Evolutionary conservation across 2,888 invertebrate species (phyloP).

Genomic region (Choreutis nemorana): DNA sequence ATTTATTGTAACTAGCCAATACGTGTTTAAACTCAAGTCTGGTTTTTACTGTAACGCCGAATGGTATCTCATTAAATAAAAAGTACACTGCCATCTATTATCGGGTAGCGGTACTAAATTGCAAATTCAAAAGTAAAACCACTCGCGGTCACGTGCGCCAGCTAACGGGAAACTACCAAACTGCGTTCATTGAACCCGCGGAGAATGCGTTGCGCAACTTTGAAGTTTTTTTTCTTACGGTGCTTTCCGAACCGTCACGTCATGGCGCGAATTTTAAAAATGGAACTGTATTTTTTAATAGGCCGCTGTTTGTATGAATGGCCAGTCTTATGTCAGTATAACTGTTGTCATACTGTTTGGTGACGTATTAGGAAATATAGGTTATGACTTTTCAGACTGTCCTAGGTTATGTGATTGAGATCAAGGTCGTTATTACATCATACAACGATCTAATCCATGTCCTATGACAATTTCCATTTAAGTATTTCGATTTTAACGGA

Average conservation of each 20-base stretch:
- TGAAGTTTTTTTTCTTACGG: conserved; percentile 11
- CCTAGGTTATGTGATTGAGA: no score
- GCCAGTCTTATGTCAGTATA: conserved; percentile 7
- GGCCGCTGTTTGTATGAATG: conserved; percentile 38
- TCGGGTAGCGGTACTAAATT: conserved; percentile 47
- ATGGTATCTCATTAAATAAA: no score
- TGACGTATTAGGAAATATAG: no score
- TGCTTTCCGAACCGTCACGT: conserved; percentile 15
- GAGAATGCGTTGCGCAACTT: conserved; percentile 15
- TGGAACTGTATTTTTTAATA: conserved; percentile 29
- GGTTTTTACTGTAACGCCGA: no score
- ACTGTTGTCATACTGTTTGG: no score
- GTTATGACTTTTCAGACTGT: no score
- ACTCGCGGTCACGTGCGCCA: conserved; percentile 39
- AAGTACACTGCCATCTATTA: conserved; percentile 38
- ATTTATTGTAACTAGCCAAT: no score
- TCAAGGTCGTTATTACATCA: no score
- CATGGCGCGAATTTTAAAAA: conserved; percentile 52
- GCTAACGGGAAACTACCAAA: conserved; percentile 56
- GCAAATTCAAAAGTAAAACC: conserved; percentile 59
- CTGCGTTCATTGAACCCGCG: conserved; percentile 46
- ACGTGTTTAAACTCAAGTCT: no score
- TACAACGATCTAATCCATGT: no score
- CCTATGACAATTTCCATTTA: no score
- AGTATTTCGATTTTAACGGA: no score